A percentile compares a stretch with the other conserved stretches of the same genome.
These are phyloP conservation scores for Octonoba sinensis DNA, from an alignment of 2,888 invertebrate genomes.

Conservation along the genomic window DNA sequence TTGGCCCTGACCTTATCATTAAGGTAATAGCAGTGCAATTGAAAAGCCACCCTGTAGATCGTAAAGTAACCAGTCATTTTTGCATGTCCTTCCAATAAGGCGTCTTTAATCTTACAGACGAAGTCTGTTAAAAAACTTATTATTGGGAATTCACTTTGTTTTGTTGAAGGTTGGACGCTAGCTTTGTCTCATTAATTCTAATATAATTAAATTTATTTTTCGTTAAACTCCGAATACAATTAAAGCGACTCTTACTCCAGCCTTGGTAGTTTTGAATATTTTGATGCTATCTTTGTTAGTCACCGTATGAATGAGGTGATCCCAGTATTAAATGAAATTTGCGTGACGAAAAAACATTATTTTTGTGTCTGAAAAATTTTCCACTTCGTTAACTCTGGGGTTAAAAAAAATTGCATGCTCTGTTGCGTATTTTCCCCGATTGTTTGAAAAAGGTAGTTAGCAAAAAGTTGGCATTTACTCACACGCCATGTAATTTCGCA, in stretches of 20 bases:
- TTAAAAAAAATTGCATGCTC: no score
- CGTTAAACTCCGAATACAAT: conserved; percentile 7
- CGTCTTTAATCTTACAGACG: conserved; percentile 43
- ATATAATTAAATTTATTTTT: conserved; percentile 45
- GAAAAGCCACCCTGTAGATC: conserved; percentile 42
- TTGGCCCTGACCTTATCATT: conserved; percentile 53
- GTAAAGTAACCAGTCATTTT: conserved; percentile 54
- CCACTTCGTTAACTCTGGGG: no score
- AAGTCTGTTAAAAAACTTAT: conserved; percentile 38
- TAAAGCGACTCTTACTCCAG: conserved; percentile 5
- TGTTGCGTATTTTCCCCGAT: no score
- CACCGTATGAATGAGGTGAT: no score
- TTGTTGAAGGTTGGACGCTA: conserved; percentile 19
- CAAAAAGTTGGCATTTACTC: no score
- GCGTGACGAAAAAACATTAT: no score
- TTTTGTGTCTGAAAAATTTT: no score
- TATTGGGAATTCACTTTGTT: conserved; percentile 37
- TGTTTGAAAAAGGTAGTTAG: no score
- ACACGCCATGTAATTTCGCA: no score
- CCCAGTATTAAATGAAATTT: no score
- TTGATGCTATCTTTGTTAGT: not conserved
- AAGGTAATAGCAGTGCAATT: conserved; percentile 52
- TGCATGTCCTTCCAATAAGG: conserved; percentile 39
- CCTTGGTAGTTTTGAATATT: conserved; percentile 12
- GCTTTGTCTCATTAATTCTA: conserved; percentile 33